Base-by-base conservation (phyloP, 2,797 vertebrate genomes). In the Etheostoma nigrum region DNA sequence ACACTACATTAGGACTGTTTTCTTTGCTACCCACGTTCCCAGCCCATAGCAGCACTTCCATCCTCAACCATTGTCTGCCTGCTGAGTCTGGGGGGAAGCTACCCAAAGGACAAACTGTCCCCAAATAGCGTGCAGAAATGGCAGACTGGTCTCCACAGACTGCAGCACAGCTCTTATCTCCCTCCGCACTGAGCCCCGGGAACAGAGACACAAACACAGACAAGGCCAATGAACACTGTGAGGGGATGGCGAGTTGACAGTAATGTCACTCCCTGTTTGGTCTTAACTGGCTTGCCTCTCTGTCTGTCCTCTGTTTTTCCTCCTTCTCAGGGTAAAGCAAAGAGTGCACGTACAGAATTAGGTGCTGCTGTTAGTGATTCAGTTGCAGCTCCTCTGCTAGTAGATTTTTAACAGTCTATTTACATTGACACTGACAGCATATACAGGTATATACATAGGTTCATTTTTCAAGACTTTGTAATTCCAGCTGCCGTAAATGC, bases 21-120 rank as follows among this genome's bases (percentile, higher is more conserved):
- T 86, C 78, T 85, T 66, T 84, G 49, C 71, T 79, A 71, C 74
- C 66, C 70, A 80, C 76, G 23, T 84, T 77, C 82, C 65, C 80
- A 74, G 76, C 82, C 85, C 81, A 86, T 67, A 90, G 90, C 88
- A 86, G 81, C 70, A 82, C 86, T 84, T 83, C 72, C 78, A 80
- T 85, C 80, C 69, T 90, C 12, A 2, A 72, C 87, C 76, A 85
- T 80, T 92, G 87, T 93, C 78, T 82, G 87, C 81, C 67, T 68
- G 82, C 85, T 84, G 72, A 87, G 84, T 85, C 80, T 71, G 53
- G 54, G 77, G 77, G 76, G 63, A 86, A 82, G 74, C 80, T 53
- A 83, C 91, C 82, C 85, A 84, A 80, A 91, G 90, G 89, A 91
- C 85, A 90, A 88, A 77, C 75, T 91, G 88, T 91, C 88, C 88